These are phyloP conservation scores for Empidonax alnorum DNA, from an alignment of 2,113 vertebrate genomes.

Conservation along the genomic window DNA sequence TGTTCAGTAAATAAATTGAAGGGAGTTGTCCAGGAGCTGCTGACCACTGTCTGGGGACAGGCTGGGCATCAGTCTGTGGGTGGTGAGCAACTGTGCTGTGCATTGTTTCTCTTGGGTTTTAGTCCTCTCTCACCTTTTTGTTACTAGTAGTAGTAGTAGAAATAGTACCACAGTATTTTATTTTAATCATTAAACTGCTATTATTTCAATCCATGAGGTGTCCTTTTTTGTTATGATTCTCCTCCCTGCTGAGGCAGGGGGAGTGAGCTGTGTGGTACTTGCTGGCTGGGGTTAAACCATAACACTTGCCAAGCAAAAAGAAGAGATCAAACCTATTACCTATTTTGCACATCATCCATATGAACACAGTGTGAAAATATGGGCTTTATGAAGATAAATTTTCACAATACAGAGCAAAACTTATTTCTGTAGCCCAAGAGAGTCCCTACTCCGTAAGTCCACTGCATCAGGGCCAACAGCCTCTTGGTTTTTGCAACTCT, in stretches of 20 bases:
- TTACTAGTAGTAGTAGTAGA: background rate
- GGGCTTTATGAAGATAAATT: background rate
- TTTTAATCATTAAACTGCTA: background rate
- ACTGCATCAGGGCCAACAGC: background rate
- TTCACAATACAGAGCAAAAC: background rate
- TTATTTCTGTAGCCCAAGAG: background rate
- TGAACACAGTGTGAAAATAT: background rate
- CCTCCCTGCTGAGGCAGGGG: background rate
- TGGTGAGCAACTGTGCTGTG: background rate
- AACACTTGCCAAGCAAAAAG: background rate
- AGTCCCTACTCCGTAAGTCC: background rate
- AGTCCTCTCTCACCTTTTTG: background rate
- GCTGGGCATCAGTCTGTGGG: background rate
- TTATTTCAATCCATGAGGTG: background rate
- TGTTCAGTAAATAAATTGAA: background rate
- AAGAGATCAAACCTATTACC: background rate
- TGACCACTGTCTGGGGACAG: background rate
- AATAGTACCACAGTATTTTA: background rate
- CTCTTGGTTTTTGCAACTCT: background rate
- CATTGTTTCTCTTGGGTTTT: background rate
- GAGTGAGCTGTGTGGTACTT: background rate
- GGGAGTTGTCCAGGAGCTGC: background rate
- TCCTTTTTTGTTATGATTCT: background rate
- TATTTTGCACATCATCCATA: background rate
- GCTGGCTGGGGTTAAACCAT: background rate